Percentiles rank a stretch among this genome's conserved stretches.
Evolutionary conservation across 1,140 invertebrate genomes (phyloP).

Genomic region (Brachionus plicatilis): DNA sequence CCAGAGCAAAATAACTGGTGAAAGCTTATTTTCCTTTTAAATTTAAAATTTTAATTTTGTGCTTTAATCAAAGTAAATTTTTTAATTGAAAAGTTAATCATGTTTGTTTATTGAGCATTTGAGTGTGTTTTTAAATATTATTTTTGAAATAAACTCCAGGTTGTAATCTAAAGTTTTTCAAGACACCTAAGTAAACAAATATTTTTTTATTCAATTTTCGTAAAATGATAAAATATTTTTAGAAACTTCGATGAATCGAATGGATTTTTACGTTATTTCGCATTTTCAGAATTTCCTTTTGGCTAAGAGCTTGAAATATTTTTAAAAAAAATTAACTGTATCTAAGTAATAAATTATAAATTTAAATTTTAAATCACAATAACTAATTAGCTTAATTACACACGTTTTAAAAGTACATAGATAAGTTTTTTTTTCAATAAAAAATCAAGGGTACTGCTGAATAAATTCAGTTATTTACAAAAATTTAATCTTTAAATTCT

Average conservation of each 20-base stretch:
- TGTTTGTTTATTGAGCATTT: neutral
- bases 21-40: neutral
- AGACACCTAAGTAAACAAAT: too few relatives aligned
- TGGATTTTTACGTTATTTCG: too few relatives aligned
- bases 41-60: neutral
- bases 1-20: neutral
- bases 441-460: neutral
- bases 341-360: neutral
- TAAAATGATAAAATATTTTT: too few relatives aligned
- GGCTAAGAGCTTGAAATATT: neutral
- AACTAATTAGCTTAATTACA: neutral
- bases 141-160: neutral
- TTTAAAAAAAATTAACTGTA: neutral
- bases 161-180: neutral
- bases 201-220: too few relatives aligned
- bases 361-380: neutral
- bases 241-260: too few relatives aligned
- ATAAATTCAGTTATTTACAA: neutral
- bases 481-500: too few relatives aligned
- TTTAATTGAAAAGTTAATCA: neutral
- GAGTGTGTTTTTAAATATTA: neutral
- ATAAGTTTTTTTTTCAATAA: neutral
- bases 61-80: neutral
- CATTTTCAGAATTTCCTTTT: too few relatives aligned
- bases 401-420: neutral